Conservation (phyloP, 2,888 invertebrate genomes). For the Drosophila antonietae region DNA sequence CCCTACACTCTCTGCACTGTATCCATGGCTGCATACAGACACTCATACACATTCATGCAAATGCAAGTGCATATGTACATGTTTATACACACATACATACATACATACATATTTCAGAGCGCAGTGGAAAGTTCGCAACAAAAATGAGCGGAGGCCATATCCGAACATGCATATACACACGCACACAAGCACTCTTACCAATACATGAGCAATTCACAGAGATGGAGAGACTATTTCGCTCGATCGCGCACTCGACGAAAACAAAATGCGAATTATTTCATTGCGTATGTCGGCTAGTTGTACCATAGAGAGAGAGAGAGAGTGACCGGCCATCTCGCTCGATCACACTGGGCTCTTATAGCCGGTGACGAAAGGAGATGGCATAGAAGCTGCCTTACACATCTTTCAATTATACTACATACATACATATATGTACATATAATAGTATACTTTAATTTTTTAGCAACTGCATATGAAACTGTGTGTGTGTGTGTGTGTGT, state of each 20-base stretch:
- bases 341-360: not conserved
- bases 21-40: not conserved
- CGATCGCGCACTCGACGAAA: not conserved
- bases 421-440: too few relatives aligned
- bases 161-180: too few relatives aligned
- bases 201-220: too few relatives aligned
- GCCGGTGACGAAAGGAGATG: too few relatives aligned
- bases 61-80: too few relatives aligned
- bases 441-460: not conserved
- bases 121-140: not conserved
- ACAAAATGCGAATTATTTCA: too few relatives aligned
- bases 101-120: not conserved
- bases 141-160: not conserved
- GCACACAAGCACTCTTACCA: too few relatives aligned
- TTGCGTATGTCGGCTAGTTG: too few relatives aligned
- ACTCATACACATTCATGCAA: not conserved
- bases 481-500: not conserved
- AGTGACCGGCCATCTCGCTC: not conserved
- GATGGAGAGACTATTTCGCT: not conserved
- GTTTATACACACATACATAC: too few relatives aligned
- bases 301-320: too few relatives aligned
- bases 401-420: not conserved
- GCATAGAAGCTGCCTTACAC: not conserved
- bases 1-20: too few relatives aligned
- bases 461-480: not conserved